Evolutionary conservation across 2,888 invertebrate species (phyloP).

Genomic region (Synanthedon vespiformis): DNA sequence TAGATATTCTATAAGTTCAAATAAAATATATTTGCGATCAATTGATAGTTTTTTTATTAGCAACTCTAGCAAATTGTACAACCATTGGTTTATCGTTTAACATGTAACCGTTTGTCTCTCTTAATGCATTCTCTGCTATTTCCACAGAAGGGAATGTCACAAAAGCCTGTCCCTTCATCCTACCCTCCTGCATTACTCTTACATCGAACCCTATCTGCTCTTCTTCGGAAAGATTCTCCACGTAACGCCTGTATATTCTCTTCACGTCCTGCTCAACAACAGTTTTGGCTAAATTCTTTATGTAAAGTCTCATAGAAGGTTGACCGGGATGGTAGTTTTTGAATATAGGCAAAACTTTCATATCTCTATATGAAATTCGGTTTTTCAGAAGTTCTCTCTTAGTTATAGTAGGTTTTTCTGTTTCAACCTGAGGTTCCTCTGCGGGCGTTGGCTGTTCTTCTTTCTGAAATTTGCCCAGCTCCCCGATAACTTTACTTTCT

Average conservation of each 20-base stretch:
- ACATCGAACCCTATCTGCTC: slow-evolving; percentile 73
- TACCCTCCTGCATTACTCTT: slow-evolving; percentile 90
- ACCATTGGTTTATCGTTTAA: slow-evolving; percentile 91
- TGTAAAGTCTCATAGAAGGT: slow-evolving; percentile 86
- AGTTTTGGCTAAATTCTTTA: slow-evolving; percentile 90
- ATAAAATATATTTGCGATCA: slow-evolving; percentile 10
- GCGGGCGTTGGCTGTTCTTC: slow-evolving; percentile 26
- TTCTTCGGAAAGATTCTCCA: slow-evolving; percentile 40
- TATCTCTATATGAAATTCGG: slow-evolving; percentile 77
- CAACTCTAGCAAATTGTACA: slow-evolving; percentile 80
- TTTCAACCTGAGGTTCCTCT: slow-evolving; percentile 16
- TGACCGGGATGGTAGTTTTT: slow-evolving; percentile 88
- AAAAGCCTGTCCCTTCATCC: slow-evolving; percentile 98
- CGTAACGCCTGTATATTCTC: slow-evolving; percentile 80
- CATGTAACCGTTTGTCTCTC: slow-evolving; percentile 89
- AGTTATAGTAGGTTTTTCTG: slow-evolving; percentile 62
- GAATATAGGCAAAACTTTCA: slow-evolving; percentile 81
- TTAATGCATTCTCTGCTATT: slow-evolving; percentile 79
- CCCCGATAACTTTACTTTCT: slow-evolving; percentile 45
- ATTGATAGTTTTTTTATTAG: slow-evolving; percentile 51
- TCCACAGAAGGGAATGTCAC: slow-evolving; percentile 81
- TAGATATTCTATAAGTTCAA: slow-evolving; percentile 38
- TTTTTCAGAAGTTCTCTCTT: slow-evolving; percentile 76
- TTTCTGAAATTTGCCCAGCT: slow-evolving; percentile 54
- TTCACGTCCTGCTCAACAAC: slow-evolving; percentile 81